Evolutionary conservation across 2,888 invertebrate species (phyloP), one percentile per base, ranked within the genome.

Genomic region (Pristionchus exspectatus): DNA sequence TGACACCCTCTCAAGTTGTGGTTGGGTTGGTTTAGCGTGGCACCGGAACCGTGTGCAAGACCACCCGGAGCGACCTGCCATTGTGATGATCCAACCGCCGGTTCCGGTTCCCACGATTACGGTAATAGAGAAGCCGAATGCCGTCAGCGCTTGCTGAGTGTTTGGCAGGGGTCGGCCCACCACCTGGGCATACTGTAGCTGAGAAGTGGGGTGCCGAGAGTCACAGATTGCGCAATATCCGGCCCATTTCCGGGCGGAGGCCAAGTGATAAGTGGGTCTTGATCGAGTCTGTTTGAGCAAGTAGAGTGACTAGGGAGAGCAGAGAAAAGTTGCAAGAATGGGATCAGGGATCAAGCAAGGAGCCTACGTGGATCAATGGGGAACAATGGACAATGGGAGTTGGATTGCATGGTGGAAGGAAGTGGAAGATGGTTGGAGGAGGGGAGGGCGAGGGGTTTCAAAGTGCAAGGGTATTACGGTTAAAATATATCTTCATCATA

Each of bases 41-140:
- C 81, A 27, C 27, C 50, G 50, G 81, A 81, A 81, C 50, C n/a
- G 50, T 30, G 50, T 30, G 38, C 38, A 38, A 12, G 81, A 81
- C 81, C 81, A n/a, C 81, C 81, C 81, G 50, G 74, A 21, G 74
- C 30, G 72, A 30, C 2, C 1, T 44, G 33, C 30, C 16, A 77
- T 77, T 77, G 44, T 77, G 38, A n/a, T n/a, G 27, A 18, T 21
- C 7, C 18, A 21, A 18, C 30, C 72, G 38, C 38, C 50, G 50
- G 81, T 81, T 44, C 33, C 81, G 81, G 44, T 81, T 81, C 81
- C 81, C 74, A 74, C 21, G 44, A 44, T 81, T 81, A 81, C 81
- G 81, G 81, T 81, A 81, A 81, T 27, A 44, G 81, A 27, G 50
- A 24, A 24, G 50, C 50, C 54, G 33, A 33, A 27, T 81, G 54